phyloP scores from a whole-genome alignment of 2,888 invertebrate genomes.

The Pantelozetes paolii region DNA sequence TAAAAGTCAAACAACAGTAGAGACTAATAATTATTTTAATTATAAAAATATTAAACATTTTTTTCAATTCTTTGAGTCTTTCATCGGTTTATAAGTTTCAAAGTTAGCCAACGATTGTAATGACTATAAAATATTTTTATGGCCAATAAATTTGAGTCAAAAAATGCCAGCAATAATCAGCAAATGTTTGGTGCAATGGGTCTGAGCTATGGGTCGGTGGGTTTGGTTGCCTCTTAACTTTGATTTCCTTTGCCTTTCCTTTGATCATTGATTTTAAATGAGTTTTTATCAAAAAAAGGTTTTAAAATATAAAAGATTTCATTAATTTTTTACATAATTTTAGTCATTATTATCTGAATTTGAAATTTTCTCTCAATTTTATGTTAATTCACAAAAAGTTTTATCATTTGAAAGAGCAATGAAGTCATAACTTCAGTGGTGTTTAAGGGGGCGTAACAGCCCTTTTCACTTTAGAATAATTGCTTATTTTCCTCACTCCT shows the following conservation, averaged over 20 bases:
- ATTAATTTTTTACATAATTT: too few relatives aligned
- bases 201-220: too few relatives aligned
- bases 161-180: not conserved
- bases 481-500: too few relatives aligned
- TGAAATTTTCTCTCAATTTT: too few relatives aligned
- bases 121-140: conserved; percentile 15
- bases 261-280: not conserved
- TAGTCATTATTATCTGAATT: too few relatives aligned
- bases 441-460: too few relatives aligned
- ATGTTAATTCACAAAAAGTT: too few relatives aligned
- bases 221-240: not conserved
- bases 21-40: not conserved
- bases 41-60: not conserved
- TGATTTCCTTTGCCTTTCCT: not conserved
- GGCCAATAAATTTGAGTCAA: not conserved
- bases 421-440: too few relatives aligned
- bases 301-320: not conserved
- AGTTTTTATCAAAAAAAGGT: not conserved
- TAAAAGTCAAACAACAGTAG: too few relatives aligned
- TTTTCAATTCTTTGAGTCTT: not conserved
- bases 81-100: not conserved
- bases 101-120: conserved; percentile 20
- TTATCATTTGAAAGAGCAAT: too few relatives aligned
- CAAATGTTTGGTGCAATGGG: not conserved
- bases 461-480: too few relatives aligned